These are phyloP conservation scores for Peucedramus taeniatus DNA, from an alignment of 2,113 vertebrate species.

Conservation along the genomic window DNA sequence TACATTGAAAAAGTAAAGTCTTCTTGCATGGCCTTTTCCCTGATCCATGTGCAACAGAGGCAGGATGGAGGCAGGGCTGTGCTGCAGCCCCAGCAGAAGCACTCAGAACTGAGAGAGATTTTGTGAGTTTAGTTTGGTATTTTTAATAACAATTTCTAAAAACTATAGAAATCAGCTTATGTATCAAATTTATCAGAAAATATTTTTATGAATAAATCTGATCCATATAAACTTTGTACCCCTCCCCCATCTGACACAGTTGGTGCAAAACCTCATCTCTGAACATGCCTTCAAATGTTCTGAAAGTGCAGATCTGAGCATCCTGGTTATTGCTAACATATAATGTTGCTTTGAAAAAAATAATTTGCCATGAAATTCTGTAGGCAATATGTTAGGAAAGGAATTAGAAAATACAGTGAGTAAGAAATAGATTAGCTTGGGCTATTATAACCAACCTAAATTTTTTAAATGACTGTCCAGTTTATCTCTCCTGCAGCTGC, in stretches of 20 bases:
- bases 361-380: conserved; percentile 55
- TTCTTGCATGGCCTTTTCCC: neutral
- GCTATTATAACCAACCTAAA: conserved; percentile 55
- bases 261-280: neutral
- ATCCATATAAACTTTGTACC: neutral
- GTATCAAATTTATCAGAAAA: neutral
- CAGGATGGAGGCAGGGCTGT: neutral
- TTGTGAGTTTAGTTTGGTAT: neutral
- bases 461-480: conserved; percentile 46
- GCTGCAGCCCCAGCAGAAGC: neutral
- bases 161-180: neutral
- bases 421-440: conserved; percentile 59
- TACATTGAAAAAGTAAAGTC: neutral
- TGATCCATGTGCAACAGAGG: neutral
- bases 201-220: neutral
- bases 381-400: conserved; percentile 24
- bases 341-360: conserved; percentile 6
- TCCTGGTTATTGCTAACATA: neutral
- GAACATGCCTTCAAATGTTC: neutral
- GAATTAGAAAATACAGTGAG: conserved; percentile 51
- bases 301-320: conserved; percentile 6
- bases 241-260: neutral
- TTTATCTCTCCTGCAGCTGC: conserved; percentile 65
- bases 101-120: neutral
- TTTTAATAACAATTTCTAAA: neutral